phyloP scores from a whole-genome alignment of 2,797 vertebrate species.

The Acestrorhynchus altus region DNA sequence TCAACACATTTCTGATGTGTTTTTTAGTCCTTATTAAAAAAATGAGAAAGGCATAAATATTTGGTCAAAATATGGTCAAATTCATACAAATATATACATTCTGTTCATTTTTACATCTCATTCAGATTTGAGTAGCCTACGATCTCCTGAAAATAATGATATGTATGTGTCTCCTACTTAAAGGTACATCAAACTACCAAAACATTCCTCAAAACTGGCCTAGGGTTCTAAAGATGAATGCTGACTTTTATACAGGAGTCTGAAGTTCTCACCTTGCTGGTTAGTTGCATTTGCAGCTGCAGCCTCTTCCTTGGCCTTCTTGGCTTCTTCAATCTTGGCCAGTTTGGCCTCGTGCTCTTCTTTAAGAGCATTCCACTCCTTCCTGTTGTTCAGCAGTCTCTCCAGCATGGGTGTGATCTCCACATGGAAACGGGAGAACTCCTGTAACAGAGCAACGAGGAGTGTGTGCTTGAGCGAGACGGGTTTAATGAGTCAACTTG shows the following conservation, averaged over 20 bases:
- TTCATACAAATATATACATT: no score
- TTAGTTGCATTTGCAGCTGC: constrained; percentile 31
- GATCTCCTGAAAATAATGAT: no score
- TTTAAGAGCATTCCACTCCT: constrained; percentile 89
- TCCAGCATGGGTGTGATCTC: constrained; percentile 94
- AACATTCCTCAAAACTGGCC: no score
- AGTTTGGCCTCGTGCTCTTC: constrained; percentile 84
- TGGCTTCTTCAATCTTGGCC: constrained; percentile 80
- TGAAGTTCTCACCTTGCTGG: constrained; percentile 72
- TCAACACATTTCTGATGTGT: no score
- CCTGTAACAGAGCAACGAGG: constrained; percentile 72
- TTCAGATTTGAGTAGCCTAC: no score
- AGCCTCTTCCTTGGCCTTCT: constrained; percentile 75
- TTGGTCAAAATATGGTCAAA: no score
- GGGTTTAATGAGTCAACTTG: neutral
- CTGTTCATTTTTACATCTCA: no score
- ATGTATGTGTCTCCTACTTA: no score
- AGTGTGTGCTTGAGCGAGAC: neutral
- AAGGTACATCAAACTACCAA: no score
- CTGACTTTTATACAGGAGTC: neutral
- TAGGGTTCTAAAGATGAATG: no score
- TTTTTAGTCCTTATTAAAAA: no score
- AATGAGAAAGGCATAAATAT: no score
- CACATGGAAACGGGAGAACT: constrained; percentile 95
- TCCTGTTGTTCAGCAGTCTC: constrained; percentile 92